Evolutionary conservation across 2,113 vertebrate genomes (phyloP).

Genomic region (Sylvietta virens): DNA sequence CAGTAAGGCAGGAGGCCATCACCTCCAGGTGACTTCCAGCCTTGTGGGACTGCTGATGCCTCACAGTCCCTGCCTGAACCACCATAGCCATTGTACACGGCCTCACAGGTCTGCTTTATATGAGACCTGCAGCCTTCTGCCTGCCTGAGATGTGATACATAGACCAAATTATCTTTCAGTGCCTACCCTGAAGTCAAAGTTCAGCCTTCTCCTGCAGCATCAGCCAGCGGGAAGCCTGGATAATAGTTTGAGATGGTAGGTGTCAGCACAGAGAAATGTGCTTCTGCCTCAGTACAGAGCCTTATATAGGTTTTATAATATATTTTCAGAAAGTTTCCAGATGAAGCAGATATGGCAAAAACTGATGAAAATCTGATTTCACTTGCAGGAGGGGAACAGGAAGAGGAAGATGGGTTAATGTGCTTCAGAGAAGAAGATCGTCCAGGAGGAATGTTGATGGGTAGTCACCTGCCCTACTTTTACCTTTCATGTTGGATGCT

Average conservation of each 20-base stretch:
- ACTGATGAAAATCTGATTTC: background rate
- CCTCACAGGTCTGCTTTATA: background rate
- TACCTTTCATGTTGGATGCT: background rate
- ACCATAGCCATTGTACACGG: background rate
- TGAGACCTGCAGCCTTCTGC: background rate
- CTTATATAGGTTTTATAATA: background rate
- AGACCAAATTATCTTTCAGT: background rate
- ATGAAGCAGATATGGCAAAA: background rate
- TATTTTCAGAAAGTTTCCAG: slow-evolving; percentile 15
- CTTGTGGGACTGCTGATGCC: background rate
- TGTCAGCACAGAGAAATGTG: background rate
- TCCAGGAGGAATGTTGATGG: background rate
- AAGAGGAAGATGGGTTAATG: slow-evolving; percentile 10
- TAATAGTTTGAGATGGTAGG: background rate
- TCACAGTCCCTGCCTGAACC: background rate
- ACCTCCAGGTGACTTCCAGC: background rate
- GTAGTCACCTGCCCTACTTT: background rate
- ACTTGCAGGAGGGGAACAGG: background rate
- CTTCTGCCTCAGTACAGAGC: background rate
- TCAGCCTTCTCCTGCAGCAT: background rate
- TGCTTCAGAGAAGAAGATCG: background rate
- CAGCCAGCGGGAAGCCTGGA: background rate
- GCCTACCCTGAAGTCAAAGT: slow-evolving; percentile 1
- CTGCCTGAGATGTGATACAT: background rate
- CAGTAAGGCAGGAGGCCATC: background rate